Percentiles rank a stretch among this genome's conserved stretches.
These are phyloP conservation scores for Rhopalosiphum nymphaeae DNA, from an alignment of 2,888 invertebrate species.

Conservation along the genomic window DNA sequence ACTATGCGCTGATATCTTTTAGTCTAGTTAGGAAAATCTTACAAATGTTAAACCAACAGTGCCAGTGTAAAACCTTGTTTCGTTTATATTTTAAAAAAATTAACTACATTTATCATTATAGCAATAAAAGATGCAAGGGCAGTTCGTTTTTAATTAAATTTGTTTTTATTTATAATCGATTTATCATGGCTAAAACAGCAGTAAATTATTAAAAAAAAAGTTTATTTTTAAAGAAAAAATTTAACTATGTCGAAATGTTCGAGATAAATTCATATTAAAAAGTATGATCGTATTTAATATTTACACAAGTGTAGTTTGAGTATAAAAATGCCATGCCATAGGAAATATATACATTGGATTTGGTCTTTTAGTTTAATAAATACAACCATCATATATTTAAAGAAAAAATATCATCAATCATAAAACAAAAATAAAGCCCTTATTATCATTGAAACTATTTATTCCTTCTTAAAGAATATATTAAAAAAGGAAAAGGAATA, in stretches of 20 bases:
- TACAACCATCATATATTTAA: neutral
- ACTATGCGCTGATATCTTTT: neutral
- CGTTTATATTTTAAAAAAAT: neutral
- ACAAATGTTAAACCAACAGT: neutral
- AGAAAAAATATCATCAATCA: neutral
- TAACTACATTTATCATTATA: constrained; percentile 11
- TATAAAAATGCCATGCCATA: neutral
- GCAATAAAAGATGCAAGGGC: neutral
- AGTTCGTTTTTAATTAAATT: constrained; percentile 1
- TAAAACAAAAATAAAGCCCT: neutral
- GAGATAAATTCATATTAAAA: neutral
- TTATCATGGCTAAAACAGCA: neutral
- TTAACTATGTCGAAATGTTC: neutral
- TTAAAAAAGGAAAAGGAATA: neutral
- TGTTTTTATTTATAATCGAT: neutral
- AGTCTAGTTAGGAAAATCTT: neutral
- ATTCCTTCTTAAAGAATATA: neutral
- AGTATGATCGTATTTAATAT: neutral
- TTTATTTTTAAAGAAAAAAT: neutral
- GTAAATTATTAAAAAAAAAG: neutral
- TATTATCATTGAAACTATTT: neutral
- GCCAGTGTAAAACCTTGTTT: neutral
- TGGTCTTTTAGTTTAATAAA: neutral
- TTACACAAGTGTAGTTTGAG: neutral
- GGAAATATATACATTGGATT: neutral